Evolutionary conservation across 2,888 invertebrate genomes (phyloP).

Genomic region (Octodonta nipae): DNA sequence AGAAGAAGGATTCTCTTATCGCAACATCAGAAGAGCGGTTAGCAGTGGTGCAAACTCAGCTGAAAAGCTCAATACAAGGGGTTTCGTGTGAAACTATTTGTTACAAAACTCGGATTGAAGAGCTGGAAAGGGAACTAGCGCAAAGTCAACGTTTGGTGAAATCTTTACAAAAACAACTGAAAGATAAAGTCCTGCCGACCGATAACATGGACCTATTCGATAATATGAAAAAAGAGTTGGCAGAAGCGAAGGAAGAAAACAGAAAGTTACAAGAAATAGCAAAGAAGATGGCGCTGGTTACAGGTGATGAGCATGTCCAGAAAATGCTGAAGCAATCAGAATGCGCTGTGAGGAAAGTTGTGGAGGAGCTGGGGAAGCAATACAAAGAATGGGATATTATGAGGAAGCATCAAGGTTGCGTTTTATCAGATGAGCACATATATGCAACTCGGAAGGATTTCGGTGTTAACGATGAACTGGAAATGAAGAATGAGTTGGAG

Average conservation of each 20-base stretch:
- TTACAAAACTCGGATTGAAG: constrained; percentile 22
- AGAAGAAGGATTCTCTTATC: constrained; percentile 27
- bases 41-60: constrained; percentile 23
- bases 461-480: no score
- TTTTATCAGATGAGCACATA: no score
- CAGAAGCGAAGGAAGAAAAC: constrained; percentile 20
- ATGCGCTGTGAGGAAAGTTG: constrained; percentile 26
- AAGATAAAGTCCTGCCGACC: constrained; percentile 8
- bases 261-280: constrained; percentile 19
- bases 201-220: constrained; percentile 13
- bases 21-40: constrained; percentile 27
- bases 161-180: constrained; percentile 14
- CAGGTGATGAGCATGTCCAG: constrained; percentile 25
- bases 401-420: no score
- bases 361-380: constrained; percentile 26
- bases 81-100: constrained; percentile 23
- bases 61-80: constrained; percentile 25
- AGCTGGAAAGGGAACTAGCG: constrained; percentile 17
- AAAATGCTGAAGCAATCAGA: constrained; percentile 29
- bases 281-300: constrained; percentile 16
- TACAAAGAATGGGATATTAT: constrained; percentile 21
- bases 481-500: no score
- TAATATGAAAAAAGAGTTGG: constrained; percentile 18
- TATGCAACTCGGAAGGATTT: no score
- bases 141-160: constrained; percentile 14